Evolutionary conservation across 2,797 vertebrate species (phyloP).

Genomic region (Eutrigla gurnardus): DNA sequence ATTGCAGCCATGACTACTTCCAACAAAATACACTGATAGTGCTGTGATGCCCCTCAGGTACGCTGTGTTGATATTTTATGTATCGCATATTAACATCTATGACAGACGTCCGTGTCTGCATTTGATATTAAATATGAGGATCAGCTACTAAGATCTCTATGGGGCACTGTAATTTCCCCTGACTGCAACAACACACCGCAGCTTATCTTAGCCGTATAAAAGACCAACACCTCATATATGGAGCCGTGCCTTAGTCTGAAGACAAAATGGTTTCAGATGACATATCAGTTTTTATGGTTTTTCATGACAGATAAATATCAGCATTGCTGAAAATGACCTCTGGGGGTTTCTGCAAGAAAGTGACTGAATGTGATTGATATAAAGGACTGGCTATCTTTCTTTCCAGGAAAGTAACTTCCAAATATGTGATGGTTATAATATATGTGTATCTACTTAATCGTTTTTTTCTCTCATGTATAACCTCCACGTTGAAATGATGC

Average conservation of each 20-base stretch:
- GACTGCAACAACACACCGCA: slow-evolving; percentile 15
- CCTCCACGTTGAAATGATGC: background rate
- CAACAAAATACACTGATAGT: slow-evolving; percentile 9
- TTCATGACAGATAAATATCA: slow-evolving; percentile 44
- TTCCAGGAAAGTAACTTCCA: background rate
- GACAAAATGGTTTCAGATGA: slow-evolving; percentile 33
- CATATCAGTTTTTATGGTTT: slow-evolving; percentile 22
- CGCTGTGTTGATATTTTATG: background rate
- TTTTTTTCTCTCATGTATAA: background rate
- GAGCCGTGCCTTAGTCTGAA: slow-evolving; percentile 1
- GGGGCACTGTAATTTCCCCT: slow-evolving; percentile 55
- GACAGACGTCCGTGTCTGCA: slow-evolving; percentile 1
- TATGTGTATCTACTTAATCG: background rate
- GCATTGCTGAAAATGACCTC: slow-evolving; percentile 17
- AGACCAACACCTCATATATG: slow-evolving; percentile 26
- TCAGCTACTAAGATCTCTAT: slow-evolving; percentile 38
- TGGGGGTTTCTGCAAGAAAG: background rate
- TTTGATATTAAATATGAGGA: slow-evolving; percentile 56
- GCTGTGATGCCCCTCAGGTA: slow-evolving; percentile 23
- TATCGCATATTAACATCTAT: slow-evolving; percentile 47
- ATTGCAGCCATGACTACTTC: slow-evolving; percentile 30
- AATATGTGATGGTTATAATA: background rate
- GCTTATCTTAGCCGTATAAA: slow-evolving; percentile 49
- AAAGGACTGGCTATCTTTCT: background rate
- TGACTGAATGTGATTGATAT: slow-evolving; percentile 20